These are phyloP conservation scores for Peromyscus californicus DNA, from an alignment of 2,113 vertebrate species.

Conservation along the genomic window DNA sequence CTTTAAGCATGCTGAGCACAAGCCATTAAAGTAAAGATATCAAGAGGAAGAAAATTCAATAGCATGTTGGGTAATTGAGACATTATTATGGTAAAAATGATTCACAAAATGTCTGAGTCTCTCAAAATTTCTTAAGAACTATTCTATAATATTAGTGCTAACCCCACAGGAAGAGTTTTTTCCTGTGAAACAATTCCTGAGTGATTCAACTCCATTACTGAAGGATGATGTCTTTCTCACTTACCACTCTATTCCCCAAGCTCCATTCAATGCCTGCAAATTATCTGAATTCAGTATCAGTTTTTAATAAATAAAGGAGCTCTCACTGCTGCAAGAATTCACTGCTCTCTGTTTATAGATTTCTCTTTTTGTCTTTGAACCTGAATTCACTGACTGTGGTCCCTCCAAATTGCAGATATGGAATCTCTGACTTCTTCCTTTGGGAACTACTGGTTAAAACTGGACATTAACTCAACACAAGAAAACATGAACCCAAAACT, in stretches of 20 bases:
- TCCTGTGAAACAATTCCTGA: not conserved
- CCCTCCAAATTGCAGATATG: not conserved
- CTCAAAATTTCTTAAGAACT: conserved; percentile 52
- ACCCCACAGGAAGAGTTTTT: not conserved
- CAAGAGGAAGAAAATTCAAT: conserved; percentile 51
- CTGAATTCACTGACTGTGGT: not conserved
- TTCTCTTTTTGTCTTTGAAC: conserved; percentile 19
- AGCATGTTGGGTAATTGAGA: not conserved
- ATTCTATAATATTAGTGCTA: conserved; percentile 11
- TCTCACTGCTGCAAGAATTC: not conserved
- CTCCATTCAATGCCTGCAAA: conserved; percentile 5
- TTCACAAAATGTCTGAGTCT: conserved; percentile 19
- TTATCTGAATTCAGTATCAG: not conserved
- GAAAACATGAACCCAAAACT: not conserved
- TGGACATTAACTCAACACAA: not conserved
- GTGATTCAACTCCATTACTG: not conserved
- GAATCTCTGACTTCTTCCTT: not conserved
- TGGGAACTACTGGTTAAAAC: not conserved
- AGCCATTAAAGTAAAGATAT: conserved; percentile 12
- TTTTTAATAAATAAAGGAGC: conserved; percentile 32
- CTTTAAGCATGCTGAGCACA: conserved; percentile 6
- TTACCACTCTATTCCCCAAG: not conserved
- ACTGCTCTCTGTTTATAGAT: not conserved
- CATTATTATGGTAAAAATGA: conserved; percentile 34
- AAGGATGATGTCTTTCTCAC: not conserved